Base-by-base conservation (phyloP, 2,113 vertebrate species). In the Hystrix cristata region DNA sequence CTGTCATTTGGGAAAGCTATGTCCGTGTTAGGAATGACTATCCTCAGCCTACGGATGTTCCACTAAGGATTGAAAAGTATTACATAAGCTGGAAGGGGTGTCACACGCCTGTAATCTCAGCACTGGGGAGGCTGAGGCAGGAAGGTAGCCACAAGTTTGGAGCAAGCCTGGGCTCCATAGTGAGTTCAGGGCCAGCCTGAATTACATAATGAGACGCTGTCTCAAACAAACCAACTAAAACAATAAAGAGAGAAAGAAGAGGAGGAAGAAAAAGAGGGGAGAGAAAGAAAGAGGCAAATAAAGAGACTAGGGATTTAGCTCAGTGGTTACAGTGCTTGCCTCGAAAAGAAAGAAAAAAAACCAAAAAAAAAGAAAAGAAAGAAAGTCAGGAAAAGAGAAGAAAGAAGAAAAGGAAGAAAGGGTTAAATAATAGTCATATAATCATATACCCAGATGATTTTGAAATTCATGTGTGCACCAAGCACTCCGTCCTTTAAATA, bases 261-360 rank as follows among this genome's bases (percentile, higher is more conserved):
- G 23, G 1, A 21, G 21, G 43, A 4, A 7, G 23, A 12, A 3
- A 43, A 21, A 21, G 16, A 38, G 13, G 3, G 4, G 2, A 31
- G 29, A 12, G 13, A 27, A 13, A 14, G 8, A 4, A 12, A 13
- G 13, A 67, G 13, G 38, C 38, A 38, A 38, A 38, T 38, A 38
- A 38, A 38, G 38, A 38, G 38, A 38, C 38, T 38, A 38, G 38
- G 38, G 38, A 38, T 38, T 38, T 38, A 38, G 38, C 38, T 38
- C 38, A 38, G 38, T 38, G 38, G 38, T 38, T 38, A 2, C 38
- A 38, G 38, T 38, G 38, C 38, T 38, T 38, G 38, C 38, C 38
- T 38, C 38, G 38, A 38, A 38, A 38, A 38, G 38, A 38, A 38
- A 38, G 38, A 38, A 38, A 38, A 38, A 38, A 38, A 38, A 38